Conservation (phyloP, 2,888 invertebrate species). For the Choristoneura rosaceana region DNA sequence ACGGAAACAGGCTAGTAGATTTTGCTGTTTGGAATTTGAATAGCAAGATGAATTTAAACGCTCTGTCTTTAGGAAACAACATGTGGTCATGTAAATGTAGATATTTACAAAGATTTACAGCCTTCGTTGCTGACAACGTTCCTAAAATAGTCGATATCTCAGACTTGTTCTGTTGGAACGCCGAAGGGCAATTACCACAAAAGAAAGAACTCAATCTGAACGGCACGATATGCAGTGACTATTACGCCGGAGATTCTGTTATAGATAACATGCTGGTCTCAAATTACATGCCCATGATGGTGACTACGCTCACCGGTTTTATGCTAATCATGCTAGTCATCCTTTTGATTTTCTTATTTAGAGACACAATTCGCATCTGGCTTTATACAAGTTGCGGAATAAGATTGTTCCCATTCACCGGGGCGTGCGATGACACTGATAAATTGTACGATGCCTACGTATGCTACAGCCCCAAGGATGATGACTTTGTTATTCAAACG, state of each 20-base stretch:
- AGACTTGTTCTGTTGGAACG: slow-evolving; percentile 92
- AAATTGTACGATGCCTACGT: slow-evolving; percentile 97
- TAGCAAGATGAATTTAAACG: slow-evolving; percentile 87
- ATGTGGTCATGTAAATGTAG: slow-evolving; percentile 96
- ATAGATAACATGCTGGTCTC: slow-evolving; percentile 92
- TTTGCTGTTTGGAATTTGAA: slow-evolving; percentile 91
- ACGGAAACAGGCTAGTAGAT: slow-evolving; percentile 92
- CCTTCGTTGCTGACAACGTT: slow-evolving; percentile 92
- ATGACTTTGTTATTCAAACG: slow-evolving; percentile 94
- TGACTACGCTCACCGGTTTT: slow-evolving; percentile 91
- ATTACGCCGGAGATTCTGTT: slow-evolving; percentile 92
- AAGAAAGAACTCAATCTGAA: slow-evolving; percentile 92
- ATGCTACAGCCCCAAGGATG: slow-evolving; percentile 96
- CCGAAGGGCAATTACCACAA: slow-evolving; percentile 88
- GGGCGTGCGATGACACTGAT: slow-evolving; percentile 91
- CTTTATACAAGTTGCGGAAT: slow-evolving; percentile 94
- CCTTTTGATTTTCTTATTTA: slow-evolving; percentile 93
- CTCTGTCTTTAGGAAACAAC: slow-evolving; percentile 92
- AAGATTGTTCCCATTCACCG: slow-evolving; percentile 90
- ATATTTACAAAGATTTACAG: slow-evolving; percentile 92
- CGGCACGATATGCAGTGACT: slow-evolving; percentile 94
- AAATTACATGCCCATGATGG: slow-evolving; percentile 93
- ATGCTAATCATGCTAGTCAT: slow-evolving; percentile 91
- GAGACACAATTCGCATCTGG: slow-evolving; percentile 95
- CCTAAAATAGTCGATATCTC: slow-evolving; percentile 90